Base-by-base conservation (phyloP, 2,797 vertebrate genomes). In the Florisuga fusca region DNA sequence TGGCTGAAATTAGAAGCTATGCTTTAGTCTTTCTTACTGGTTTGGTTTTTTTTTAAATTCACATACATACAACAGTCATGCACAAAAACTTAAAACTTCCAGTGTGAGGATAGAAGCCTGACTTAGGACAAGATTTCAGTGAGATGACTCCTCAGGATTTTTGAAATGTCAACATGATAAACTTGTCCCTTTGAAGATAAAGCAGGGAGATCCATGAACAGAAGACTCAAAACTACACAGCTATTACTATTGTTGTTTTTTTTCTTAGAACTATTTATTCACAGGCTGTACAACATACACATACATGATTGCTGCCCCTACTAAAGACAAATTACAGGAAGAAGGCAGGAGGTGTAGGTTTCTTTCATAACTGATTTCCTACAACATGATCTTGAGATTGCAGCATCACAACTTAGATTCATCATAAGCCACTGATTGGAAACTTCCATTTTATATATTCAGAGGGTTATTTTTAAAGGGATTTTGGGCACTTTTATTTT, bases 401-500 rank as follows among this genome's bases (percentile, higher is more conserved):
- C 54, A 43, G 41, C 13, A n/a, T 59, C 74, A 25, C n/a, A 64
- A 73, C 21, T 62, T 59, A 57, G 59, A 29, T 57, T 23, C 36
- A n/a, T 50, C 12, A 1, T 38, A 75, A 88, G 45, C 34, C 26
- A 68, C 72, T 79, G 54, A 81, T 10, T 83, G 33, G 68, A 90
- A 88, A 58, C 6, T 12, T 66, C 34, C 31, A 41, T 38, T 89
- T 89, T 36, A 84, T 64, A n/a, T 82, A 88, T n/a, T 84, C 58
- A 57, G 23, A 46, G 9, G 3, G 33, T 85, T 63, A 36, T 51
- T 79, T 66, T n/a, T 68, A 50, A 53, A 67, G 29, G 19, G 45
- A n/a, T 9, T 59, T 84, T 4, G 8, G 50, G 54, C 20, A 54
- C 55, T 66, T 76, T 12, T 46, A 0, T 36, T 84, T 83, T 89